A percentile compares a stretch with the other conserved stretches of the same genome.
Evolutionary conservation across 2,888 invertebrate species (phyloP).

Genomic region (Strigamia maritima): DNA sequence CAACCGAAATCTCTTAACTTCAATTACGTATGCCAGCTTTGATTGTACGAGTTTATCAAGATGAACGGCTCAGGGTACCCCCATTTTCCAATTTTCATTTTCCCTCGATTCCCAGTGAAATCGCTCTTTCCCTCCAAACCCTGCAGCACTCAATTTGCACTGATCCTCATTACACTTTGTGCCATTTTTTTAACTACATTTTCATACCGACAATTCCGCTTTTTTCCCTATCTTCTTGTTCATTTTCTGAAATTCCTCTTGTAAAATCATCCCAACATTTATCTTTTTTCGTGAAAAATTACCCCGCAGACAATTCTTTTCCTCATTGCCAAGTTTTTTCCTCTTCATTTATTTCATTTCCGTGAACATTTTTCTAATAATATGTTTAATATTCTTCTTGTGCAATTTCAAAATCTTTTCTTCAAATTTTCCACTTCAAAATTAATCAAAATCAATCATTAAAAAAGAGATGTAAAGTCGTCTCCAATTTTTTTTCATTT

Average conservation of each 20-base stretch:
- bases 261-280: not conserved
- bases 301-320: not conserved
- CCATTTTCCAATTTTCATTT: not conserved
- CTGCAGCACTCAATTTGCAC: conserved; percentile 7
- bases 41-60: conserved; percentile 1
- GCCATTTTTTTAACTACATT: not conserved
- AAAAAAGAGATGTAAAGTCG: not conserved
- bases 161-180: conserved; percentile 12
- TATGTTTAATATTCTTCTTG: not conserved
- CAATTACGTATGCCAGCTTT: conserved; percentile 15
- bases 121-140: not conserved
- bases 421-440: not conserved
- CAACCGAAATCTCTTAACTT: conserved; percentile 19
- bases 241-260: conserved; percentile 8
- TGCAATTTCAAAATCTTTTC: not conserved
- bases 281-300: not conserved
- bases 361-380: not conserved
- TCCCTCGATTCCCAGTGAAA: not conserved
- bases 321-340: not conserved
- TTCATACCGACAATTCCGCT: not conserved
- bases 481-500: not conserved
- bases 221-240: not conserved
- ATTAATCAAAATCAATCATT: not conserved
- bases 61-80: not conserved
- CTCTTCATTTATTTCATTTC: not conserved